Percentiles rank a stretch among this genome's conserved stretches.
These are phyloP conservation scores for Smittia sp. DNA, from an alignment of 2,888 invertebrate genomes.

Conservation along the genomic window DNA sequence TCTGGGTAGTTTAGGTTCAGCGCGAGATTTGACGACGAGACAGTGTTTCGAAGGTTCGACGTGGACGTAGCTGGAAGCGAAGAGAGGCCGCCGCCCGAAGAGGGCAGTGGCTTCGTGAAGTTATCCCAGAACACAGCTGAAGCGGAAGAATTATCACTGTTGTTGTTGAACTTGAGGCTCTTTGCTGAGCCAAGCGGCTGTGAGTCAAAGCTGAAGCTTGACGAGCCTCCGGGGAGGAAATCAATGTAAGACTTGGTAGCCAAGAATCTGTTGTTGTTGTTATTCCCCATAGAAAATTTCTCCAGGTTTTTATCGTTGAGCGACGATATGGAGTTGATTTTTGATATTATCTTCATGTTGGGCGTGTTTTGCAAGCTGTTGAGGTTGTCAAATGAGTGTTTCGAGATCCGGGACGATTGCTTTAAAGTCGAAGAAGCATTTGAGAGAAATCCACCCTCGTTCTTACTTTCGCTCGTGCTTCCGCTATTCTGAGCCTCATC, in stretches of 20 bases:
- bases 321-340: conserved; percentile 40
- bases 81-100: conserved; percentile 1
- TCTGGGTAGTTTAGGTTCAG: conserved; percentile 23
- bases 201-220: conserved; percentile 24
- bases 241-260: conserved; percentile 39
- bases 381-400: conserved; percentile 41
- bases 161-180: conserved; percentile 39
- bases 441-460: conserved; percentile 8
- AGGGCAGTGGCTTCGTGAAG: conserved; percentile 29
- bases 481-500: conserved; percentile 38
- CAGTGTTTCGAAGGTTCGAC: conserved; percentile 31
- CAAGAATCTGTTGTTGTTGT: conserved; percentile 37
- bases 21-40: conserved; percentile 40
- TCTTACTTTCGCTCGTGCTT: conserved; percentile 30
- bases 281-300: conserved; percentile 36
- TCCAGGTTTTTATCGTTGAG: conserved; percentile 37
- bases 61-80: conserved; percentile 35
- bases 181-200: conserved; percentile 23
- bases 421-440: conserved; percentile 34
- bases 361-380: conserved; percentile 39
- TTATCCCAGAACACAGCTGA: conserved; percentile 40
- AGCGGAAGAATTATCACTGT: conserved; percentile 33
- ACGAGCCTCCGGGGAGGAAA: conserved; percentile 32
- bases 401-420: conserved; percentile 29
- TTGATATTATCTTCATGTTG: conserved; percentile 39